Conservation (phyloP, 2,113 vertebrate genomes). For the Trichomycterus rosablanca region DNA sequence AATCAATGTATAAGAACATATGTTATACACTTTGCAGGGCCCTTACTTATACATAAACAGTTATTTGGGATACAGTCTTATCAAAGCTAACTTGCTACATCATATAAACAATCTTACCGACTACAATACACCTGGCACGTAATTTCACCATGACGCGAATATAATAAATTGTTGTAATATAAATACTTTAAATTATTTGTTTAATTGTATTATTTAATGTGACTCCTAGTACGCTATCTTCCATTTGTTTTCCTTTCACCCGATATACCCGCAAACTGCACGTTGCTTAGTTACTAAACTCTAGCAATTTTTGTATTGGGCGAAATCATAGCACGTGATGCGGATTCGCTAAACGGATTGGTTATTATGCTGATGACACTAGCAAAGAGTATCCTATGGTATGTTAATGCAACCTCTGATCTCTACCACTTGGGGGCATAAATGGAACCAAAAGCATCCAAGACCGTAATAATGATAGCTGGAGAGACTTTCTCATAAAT, state of each 20-base stretch:
- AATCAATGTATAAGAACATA: too few relatives aligned
- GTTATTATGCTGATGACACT: constrained; percentile 25
- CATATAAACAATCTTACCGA: constrained; percentile 55
- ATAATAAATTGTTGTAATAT: background rate
- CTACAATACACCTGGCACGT: constrained; percentile 65
- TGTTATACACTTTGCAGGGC: background rate
- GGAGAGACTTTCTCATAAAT: too few relatives aligned
- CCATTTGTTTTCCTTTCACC: constrained; percentile 6
- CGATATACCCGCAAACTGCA: too few relatives aligned
- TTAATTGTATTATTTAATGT: background rate
- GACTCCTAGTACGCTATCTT: background rate
- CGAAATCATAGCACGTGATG: background rate
- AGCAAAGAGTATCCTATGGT: background rate
- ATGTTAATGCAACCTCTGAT: background rate
- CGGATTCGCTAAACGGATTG: constrained; percentile 43
- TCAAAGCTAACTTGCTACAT: background rate
- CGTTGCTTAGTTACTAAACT: constrained; percentile 61
- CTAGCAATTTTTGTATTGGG: constrained; percentile 49
- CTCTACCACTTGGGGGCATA: constrained; percentile 44
- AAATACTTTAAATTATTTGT: background rate
- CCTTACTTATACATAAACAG: background rate
- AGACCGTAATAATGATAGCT: too few relatives aligned
- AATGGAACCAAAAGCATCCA: background rate
- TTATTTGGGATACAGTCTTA: background rate
- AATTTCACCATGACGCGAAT: constrained; percentile 63